Base-by-base conservation (phyloP, 2,888 invertebrate genomes). In the Lithophane ornitopus region DNA sequence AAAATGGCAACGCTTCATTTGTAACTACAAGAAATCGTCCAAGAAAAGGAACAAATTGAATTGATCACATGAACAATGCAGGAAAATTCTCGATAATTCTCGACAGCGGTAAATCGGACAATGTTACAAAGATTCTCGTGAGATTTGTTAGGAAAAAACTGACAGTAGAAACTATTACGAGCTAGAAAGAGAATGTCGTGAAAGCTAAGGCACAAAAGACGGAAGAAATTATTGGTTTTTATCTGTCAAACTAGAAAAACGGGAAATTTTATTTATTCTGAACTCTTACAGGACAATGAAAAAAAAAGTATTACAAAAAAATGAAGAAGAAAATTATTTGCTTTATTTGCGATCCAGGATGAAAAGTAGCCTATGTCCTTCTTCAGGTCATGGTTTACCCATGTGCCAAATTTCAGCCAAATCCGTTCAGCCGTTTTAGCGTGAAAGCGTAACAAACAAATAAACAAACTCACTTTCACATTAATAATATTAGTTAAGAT, bases 11-110 rank as follows among this genome's bases (percentile, higher is more conserved):
- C 12, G 16, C 22, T 52, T 63, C 62, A 58, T 76, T 74, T 39
- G 28, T 68, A 16, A 62, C 34, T 41, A 52, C 26, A 70, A 70
- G n/a, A 41, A 44, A 56, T 34, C 9, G 34, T 22, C 14, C 19
- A 66, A 59, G 65, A 66, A 82, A 52, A 70, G 16, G 14, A 44
- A 56, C 62, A 76, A 81, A 81, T 81, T 68, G 22, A 81, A 68
- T 69, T 81, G 76, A 82, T 66, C 70, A 77, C 78, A 61, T 70
- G 78, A 82, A 80, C 77, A 70, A 82, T 56, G 63, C 44, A 49
- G 26, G 49, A 70, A 63, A 70, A 82, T 56, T 41, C 59, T 70
- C 28, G 16, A 46, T 56, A 77, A 67, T 61, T 58, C 59, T 19
- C 54, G 19, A 44, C 65, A 49, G 8, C 46, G 34, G 58, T 58